Base-by-base conservation (phyloP, 2,113 vertebrate species). In the Paracanthobrama guichenoti region DNA sequence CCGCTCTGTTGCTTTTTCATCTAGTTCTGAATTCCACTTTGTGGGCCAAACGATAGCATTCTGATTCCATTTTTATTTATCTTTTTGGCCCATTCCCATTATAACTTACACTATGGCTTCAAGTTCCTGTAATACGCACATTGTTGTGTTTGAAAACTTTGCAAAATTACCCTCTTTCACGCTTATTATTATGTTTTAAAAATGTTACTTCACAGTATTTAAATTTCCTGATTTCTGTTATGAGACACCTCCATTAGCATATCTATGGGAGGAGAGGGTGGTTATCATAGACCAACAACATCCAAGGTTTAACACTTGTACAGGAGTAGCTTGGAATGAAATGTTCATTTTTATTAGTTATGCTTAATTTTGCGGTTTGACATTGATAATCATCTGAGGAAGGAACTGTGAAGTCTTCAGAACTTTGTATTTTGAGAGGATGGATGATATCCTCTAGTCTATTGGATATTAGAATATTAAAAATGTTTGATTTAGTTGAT, bases 31-130 rank as follows among this genome's bases (percentile, higher is more conserved):
- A 59, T 84, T 62, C 39, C 72, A 62, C 24, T 76, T 50, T 77
- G 60, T 44, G 5, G 44, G 62, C 78, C 76, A 50, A 26, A 5
- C 8, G 28, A 69, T 74, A 22, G 18, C 67, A 69, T 64, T 72
- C 62, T 62, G 39, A 50, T 71, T 50, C 50, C 48, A 73, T 64
- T 71, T 73, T 82, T 71, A 85, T 83, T 87, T 31, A n/a, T 83
- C 28, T 77, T n/a, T 14, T n/a, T 55, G 35, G 35, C 55, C 31
- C 20, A 2, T 46, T 81, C 79, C 28, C 44, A 71, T 4, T 31
- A 71, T 55, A 6, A 5, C 46, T n/a, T 53, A 26, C 2, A 2
- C 77, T 79, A 35, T 53, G 31, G 22, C 31, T 18, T 82, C 2
- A 42, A 66, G 60, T 64, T 28, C 18, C 26, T 42, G 20, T 42